Conservation (phyloP, 1,140 invertebrate genomes). For the Helicoverpa zea region DNA sequence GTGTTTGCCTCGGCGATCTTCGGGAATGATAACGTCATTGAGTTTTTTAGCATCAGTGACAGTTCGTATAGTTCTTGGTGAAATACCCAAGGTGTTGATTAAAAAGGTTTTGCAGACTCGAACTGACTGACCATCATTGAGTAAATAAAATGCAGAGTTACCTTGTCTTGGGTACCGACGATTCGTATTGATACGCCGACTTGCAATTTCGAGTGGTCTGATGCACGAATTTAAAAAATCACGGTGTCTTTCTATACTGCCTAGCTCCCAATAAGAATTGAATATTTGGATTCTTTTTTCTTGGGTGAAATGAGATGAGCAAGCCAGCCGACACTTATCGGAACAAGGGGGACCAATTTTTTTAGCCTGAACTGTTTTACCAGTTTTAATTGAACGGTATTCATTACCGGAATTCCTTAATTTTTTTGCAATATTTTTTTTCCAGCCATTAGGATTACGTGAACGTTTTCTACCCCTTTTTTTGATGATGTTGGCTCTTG, state of each 20-base stretch:
- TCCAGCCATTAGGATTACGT: no score
- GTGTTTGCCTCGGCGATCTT: slow-evolving; percentile 63
- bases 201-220: slow-evolving; percentile 64
- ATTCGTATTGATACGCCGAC: slow-evolving; percentile 45
- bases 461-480: no score
- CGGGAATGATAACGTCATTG: slow-evolving; percentile 42
- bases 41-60: slow-evolving; percentile 50
- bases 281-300: slow-evolving; percentile 12
- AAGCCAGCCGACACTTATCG: no score
- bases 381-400: no score
- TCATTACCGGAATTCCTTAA: no score
- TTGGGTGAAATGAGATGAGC: no score
- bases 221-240: slow-evolving; percentile 52
- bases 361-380: no score
- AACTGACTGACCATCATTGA: slow-evolving; percentile 53
- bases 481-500: no score
- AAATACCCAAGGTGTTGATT: slow-evolving; percentile 56
- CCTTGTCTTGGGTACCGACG: slow-evolving; percentile 26
- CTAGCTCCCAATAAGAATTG: slow-evolving; percentile 42
- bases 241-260: slow-evolving; percentile 37
- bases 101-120: slow-evolving; percentile 53
- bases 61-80: slow-evolving; percentile 50
- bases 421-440: no score
- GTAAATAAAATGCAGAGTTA: slow-evolving; percentile 60
- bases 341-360: no score